Evolutionary conservation across 2,888 invertebrate genomes (phyloP).

Genomic region (Drosophila meridionalis): DNA sequence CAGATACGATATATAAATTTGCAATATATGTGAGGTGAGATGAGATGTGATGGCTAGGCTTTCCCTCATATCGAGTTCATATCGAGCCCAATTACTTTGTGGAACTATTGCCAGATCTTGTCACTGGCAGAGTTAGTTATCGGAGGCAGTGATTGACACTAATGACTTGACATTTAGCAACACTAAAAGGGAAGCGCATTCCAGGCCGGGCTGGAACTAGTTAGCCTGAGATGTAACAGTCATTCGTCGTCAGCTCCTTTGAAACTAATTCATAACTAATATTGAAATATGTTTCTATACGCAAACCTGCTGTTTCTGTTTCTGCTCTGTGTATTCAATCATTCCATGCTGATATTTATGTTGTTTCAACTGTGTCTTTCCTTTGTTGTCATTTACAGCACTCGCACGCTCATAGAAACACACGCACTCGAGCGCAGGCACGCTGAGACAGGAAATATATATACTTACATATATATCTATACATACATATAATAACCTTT

Average conservation of each 20-base stretch:
- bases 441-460: slow-evolving; percentile 15
- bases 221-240: background rate
- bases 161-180: background rate
- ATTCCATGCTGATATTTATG: background rate
- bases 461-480: slow-evolving; percentile 4
- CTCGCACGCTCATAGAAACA: background rate
- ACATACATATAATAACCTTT: slow-evolving; percentile 19
- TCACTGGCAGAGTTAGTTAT: background rate
- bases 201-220: background rate
- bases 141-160: background rate
- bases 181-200: background rate
- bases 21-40: no score
- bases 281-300: background rate
- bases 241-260: background rate
- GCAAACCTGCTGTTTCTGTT: background rate
- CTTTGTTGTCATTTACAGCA: slow-evolving; percentile 29
- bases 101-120: background rate
- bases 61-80: background rate
- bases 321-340: background rate
- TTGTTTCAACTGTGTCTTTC: slow-evolving; percentile 12
- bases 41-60: background rate
- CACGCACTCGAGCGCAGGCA: background rate
- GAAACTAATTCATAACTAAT: background rate
- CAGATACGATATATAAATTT: no score
- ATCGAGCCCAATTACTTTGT: background rate